These are phyloP conservation scores for Hycleus cichorii DNA, from an alignment of 1,140 invertebrate genomes.

Conservation along the genomic window DNA sequence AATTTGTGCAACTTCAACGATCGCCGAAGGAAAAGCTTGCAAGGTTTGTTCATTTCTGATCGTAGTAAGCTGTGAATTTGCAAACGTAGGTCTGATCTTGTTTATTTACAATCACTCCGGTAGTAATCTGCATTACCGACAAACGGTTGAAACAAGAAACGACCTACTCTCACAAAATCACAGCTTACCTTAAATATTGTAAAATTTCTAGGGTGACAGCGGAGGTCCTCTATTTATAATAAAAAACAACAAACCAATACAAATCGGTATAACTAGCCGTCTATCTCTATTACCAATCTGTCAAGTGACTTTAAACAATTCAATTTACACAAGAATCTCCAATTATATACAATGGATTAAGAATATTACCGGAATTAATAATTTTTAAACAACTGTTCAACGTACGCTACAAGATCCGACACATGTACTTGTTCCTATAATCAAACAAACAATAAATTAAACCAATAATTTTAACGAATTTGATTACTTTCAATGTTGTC, in stretches of 20 bases:
- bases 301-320: slow-evolving; percentile 35
- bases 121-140: neutral
- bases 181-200: slow-evolving; percentile 4
- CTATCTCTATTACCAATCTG: slow-evolving; percentile 35
- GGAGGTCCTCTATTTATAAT: slow-evolving; percentile 33
- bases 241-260: slow-evolving; percentile 26
- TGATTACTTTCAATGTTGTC: slow-evolving; percentile 55
- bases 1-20: slow-evolving; percentile 37
- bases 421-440: slow-evolving; percentile 48
- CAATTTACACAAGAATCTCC: slow-evolving; percentile 36
- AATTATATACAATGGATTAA: slow-evolving; percentile 37
- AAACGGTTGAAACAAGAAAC: neutral
- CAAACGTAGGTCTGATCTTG: neutral
- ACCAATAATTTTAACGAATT: slow-evolving; percentile 7
- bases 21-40: slow-evolving; percentile 38
- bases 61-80: neutral
- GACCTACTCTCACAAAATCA: no score
- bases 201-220: slow-evolving; percentile 35
- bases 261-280: slow-evolving; percentile 38
- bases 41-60: slow-evolving; percentile 25
- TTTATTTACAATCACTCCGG: neutral
- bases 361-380: slow-evolving; percentile 32
- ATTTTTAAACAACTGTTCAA: slow-evolving; percentile 39
- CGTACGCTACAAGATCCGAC: slow-evolving; percentile 42
- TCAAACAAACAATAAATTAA: slow-evolving; percentile 8